Percentiles rank a stretch among this genome's conserved stretches.
Evolutionary conservation across 1,140 invertebrate genomes (phyloP).

Genomic region (Amphibalanus amphitrite): DNA sequence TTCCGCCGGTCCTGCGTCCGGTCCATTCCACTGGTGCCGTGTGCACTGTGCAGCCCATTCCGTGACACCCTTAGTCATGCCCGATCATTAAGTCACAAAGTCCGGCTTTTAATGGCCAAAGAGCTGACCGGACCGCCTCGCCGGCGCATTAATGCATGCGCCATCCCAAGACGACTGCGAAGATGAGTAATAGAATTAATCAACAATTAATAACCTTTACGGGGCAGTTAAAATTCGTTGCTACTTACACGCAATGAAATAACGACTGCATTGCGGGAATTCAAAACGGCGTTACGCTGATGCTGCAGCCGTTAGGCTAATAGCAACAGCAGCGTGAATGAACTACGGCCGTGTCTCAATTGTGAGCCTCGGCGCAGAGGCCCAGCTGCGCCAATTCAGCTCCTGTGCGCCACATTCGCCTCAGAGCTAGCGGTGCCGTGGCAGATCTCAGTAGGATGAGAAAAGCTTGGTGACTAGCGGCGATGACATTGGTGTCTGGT

Average conservation of each 20-base stretch:
- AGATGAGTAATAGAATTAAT: not conserved
- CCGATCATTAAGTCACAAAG: not conserved
- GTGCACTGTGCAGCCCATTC: too few species aligned
- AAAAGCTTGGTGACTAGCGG: too few species aligned
- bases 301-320: not conserved
- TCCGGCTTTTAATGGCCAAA: not conserved
- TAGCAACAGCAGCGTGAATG: not conserved
- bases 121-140: not conserved
- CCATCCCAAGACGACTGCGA: not conserved
- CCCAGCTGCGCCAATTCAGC: too few species aligned
- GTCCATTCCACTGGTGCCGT: too few species aligned
- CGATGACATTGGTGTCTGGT: too few species aligned
- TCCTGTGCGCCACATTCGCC: too few species aligned
- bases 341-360: not conserved
- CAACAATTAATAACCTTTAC: slow-evolving; percentile 1
- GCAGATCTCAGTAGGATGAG: too few species aligned
- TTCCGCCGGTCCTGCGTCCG: too few species aligned
- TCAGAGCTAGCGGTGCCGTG: too few species aligned
- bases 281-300: not conserved
- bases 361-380: too few species aligned
- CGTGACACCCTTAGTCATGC: not conserved
- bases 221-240: not conserved
- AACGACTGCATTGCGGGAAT: not conserved
- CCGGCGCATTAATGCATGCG: not conserved
- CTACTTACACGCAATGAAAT: not conserved